Percentiles rank a stretch among this genome's conserved stretches.
Conservation (phyloP, 35 echinoderm and acorn worm genomes). For the Ophiothrix spiculata region DNA sequence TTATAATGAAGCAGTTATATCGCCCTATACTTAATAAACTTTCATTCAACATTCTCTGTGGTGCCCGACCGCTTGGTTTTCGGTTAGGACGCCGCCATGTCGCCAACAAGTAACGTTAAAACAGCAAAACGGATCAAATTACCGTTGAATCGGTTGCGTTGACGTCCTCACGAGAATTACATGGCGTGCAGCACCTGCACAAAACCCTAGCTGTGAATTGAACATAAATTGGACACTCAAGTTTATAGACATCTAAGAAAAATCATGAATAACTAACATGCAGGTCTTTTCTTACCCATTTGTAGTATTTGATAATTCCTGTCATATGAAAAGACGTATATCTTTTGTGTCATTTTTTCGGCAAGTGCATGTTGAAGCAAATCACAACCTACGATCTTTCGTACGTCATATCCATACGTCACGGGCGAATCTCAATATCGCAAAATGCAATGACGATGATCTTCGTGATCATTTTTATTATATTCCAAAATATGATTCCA, state of each 20-base stretch:
- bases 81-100: not conserved
- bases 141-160: not conserved
- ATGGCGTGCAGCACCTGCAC: conserved; percentile 2
- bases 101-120: not conserved
- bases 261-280: conserved; percentile 10
- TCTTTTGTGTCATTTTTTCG: no score
- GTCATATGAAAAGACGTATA: no score
- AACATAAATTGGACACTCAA: not conserved
- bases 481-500: no score
- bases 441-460: no score
- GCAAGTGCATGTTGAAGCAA: no score
- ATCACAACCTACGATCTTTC: no score
- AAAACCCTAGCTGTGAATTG: not conserved
- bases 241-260: conserved; percentile 10
- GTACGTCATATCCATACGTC: no score
- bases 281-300: not conserved
- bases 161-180: not conserved
- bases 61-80: not conserved
- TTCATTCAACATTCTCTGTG: no score
- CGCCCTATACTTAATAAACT: no score
- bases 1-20: no score
- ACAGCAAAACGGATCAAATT: not conserved
- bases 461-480: no score
- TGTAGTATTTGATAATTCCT: not conserved
- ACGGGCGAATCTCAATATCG: no score